Percentiles rank a stretch among this genome's conserved stretches.
Evolutionary conservation across 2,113 vertebrate genomes (phyloP).

Genomic region (Reinhardtius hippoglossoides): DNA sequence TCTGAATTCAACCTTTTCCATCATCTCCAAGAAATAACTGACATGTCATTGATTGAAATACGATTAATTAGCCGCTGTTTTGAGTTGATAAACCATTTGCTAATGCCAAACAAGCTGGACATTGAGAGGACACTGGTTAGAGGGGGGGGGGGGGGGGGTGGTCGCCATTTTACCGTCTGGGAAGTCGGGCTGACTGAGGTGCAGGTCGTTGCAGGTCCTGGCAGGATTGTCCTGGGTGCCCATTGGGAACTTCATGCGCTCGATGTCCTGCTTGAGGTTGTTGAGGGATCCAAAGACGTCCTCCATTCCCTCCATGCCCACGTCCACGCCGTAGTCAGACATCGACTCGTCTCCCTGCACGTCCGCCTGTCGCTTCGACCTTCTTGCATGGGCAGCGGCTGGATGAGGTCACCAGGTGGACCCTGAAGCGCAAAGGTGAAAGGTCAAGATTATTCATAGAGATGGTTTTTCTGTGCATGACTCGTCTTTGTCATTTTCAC

Average conservation of each 20-base stretch:
- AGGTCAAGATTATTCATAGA: not conserved
- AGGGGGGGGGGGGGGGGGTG: not conserved
- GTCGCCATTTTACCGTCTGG: conserved; percentile 86
- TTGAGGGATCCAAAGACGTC: conserved; percentile 95
- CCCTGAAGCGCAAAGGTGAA: conserved; percentile 81
- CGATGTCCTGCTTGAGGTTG: conserved; percentile 94
- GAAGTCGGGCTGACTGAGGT: conserved; percentile 94
- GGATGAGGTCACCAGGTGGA: conserved; percentile 94
- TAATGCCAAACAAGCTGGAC: not conserved
- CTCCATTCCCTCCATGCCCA: conserved; percentile 88
- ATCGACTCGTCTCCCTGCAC: conserved; percentile 86
- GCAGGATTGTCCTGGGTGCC: conserved; percentile 95
- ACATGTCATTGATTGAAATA: not conserved
- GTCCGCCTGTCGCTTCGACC: conserved; percentile 89
- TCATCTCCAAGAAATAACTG: no score
- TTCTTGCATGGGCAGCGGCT: conserved; percentile 94
- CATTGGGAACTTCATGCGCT: conserved; percentile 96
- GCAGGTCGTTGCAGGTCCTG: conserved; percentile 95
- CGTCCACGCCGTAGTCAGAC: conserved; percentile 84
- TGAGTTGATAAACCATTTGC: not conserved
- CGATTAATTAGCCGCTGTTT: not conserved
- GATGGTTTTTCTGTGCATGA: not conserved
- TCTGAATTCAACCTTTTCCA: no score
- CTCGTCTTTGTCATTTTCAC: no score
- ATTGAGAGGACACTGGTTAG: not conserved